Evolutionary conservation across 2,888 invertebrate genomes (phyloP), one percentile per base, ranked within the genome.

Genomic region (Pegoplata infirma): DNA sequence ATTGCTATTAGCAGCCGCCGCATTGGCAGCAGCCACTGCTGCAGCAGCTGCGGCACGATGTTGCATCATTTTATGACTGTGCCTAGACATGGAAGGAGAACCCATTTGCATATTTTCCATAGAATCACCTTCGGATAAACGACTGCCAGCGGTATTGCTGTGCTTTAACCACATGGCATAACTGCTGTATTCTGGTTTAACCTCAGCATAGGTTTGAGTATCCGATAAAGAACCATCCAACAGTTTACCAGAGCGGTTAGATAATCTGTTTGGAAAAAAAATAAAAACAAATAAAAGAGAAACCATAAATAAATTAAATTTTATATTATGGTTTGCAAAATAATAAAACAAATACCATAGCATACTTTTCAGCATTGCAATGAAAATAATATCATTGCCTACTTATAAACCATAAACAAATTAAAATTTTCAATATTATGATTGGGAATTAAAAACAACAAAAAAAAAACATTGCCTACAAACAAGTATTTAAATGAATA

Each of bases 71-170:
- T 90, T 89, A 80, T 90, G 89, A 63, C 86, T 86, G 86, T 94
- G 94, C 2, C 89, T 84, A 17, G 86, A 83, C 87, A 89, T 85
- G 82, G 96, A 92, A 85, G 95, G 94, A 12, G 91, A 91, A 74
- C 92, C 92, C 82, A 95, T 93, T 85, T 96, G 95, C 83, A 94
- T 90, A 74, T 93, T 94, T 90, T 95, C 95, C 90, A 97, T 93
- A 85, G 97, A 96, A 89, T 98, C 98, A 71, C 97, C 97, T 88
- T 97, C 97, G 58, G 97, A 96, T 81, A 97, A 91, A 71, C 94
- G 92, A 80, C 94, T 94, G 82, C 93, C 93, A 78, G 94, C 94
- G 82, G 94, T 94, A 87, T 94, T 94, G 92, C 96, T 96, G 90
- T 96, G 96, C 87, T 96, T 92, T 85, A 96, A 91, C 96, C 96